phyloP scores from a whole-genome alignment of 2,797 vertebrate genomes.

The Mycteria americana region DNA sequence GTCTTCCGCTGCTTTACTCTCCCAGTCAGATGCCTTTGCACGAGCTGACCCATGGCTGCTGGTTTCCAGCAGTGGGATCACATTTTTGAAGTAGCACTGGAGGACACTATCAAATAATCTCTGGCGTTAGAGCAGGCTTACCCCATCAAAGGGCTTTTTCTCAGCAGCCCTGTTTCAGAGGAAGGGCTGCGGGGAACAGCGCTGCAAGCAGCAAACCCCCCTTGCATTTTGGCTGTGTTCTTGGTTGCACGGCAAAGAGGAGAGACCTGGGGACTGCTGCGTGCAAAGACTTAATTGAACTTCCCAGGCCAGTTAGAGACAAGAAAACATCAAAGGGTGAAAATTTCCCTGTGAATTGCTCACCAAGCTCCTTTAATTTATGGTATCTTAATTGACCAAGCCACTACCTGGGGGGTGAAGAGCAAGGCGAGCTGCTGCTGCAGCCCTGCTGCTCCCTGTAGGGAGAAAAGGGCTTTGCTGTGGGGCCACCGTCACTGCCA shows the following conservation, averaged over 20 bases:
- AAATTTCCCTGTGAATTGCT: not conserved
- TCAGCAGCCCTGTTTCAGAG: rapidly evolving
- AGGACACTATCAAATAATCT: not conserved
- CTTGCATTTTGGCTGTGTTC: not conserved
- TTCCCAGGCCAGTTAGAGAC: not conserved
- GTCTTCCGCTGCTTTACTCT: not conserved
- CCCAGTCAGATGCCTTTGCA: not conserved
- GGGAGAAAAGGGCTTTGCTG: not conserved
- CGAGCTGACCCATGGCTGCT: not conserved
- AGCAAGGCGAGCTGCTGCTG: not conserved
- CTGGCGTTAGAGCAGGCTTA: not conserved
- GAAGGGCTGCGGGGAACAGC: not conserved
- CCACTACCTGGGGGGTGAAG: not conserved
- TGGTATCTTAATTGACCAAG: not conserved
- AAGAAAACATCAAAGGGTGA: not conserved
- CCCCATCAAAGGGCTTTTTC: not conserved
- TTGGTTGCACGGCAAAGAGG: not conserved
- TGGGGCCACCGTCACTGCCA: not conserved
- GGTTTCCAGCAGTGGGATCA: not conserved
- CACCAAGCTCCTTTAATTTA: not conserved
- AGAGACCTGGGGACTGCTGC: not conserved
- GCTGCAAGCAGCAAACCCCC: not conserved
- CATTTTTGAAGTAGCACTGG: not conserved
- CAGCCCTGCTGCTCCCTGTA: not conserved
- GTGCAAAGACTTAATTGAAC: not conserved